phyloP scores from a whole-genome alignment of 2,113 vertebrate species.

The Campylomormyrus numenius region DNA sequence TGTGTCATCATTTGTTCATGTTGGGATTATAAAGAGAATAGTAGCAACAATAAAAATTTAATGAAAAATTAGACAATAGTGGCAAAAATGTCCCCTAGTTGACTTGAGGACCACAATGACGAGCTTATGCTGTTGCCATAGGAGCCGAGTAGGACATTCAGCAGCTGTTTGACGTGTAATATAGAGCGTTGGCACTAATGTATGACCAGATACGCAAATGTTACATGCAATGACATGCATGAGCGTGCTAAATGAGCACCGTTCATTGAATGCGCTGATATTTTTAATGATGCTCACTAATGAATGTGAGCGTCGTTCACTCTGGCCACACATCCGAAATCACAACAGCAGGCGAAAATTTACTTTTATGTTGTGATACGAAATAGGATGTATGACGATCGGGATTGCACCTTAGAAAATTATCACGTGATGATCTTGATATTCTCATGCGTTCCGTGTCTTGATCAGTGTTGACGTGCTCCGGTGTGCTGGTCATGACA shows the following conservation, averaged over 20 bases:
- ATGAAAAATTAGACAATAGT: not conserved
- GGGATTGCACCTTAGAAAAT: not conserved
- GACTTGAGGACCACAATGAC: not conserved
- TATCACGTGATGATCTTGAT: not conserved
- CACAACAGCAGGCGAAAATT: not conserved
- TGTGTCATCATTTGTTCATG: constrained; percentile 1
- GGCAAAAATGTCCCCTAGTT: not conserved
- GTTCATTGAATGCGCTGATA: not conserved
- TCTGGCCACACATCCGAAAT: not conserved
- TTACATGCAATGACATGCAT: not conserved
- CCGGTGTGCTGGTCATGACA: not conserved
- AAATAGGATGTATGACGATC: not conserved
- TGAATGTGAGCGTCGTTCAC: not conserved
- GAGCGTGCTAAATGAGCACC: not conserved
- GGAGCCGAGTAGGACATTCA: not conserved
- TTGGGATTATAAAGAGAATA: not conserved
- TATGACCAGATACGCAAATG: not conserved
- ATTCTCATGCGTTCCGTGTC: not conserved
- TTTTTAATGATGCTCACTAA: not conserved
- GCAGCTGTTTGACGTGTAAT: not conserved
- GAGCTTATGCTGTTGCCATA: not conserved
- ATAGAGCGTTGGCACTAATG: not conserved
- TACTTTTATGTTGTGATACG: not conserved
- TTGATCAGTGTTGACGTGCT: not conserved
- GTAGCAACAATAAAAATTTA: not conserved